phyloP scores from a whole-genome alignment of 1,140 invertebrate species.

The Lerema accius region DNA sequence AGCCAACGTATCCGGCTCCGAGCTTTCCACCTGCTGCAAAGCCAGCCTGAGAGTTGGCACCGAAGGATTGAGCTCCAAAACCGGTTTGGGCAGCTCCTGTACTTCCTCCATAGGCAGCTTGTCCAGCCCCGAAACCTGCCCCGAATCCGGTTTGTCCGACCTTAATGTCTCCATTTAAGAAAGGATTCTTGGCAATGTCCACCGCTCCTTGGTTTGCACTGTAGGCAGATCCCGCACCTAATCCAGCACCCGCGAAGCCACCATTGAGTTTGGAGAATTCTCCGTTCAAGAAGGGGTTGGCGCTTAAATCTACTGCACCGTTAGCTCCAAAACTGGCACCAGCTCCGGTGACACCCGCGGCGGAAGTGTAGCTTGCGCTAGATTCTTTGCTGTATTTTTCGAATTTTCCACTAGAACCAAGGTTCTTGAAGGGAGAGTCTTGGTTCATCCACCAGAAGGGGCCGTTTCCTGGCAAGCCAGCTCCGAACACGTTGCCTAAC shows the following conservation, averaged over 20 bases:
- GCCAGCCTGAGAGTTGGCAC: slow-evolving; percentile 25
- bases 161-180: slow-evolving; percentile 47
- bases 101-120: slow-evolving; percentile 24
- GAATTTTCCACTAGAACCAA: slow-evolving; percentile 46
- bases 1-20: slow-evolving; percentile 54
- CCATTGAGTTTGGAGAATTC: slow-evolving; percentile 56
- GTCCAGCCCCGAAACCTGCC: slow-evolving; percentile 22
- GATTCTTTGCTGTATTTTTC: slow-evolving; percentile 63
- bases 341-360: slow-evolving; percentile 21
- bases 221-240: slow-evolving; percentile 38
- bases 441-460: slow-evolving; percentile 83
- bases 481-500: slow-evolving; percentile 51
- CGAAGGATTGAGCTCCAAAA: slow-evolving; percentile 16
- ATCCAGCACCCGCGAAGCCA: slow-evolving; percentile 39
- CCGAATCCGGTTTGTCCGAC: slow-evolving; percentile 35
- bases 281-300: slow-evolving; percentile 74
- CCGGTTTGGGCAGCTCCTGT: slow-evolving; percentile 3
- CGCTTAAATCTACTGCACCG: slow-evolving; percentile 49
- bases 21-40: slow-evolving; percentile 41
- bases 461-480: slow-evolving; percentile 46
- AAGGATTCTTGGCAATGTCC: slow-evolving; percentile 57
- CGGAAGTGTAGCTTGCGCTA: slow-evolving; percentile 47
- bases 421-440: slow-evolving; percentile 81
- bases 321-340: slow-evolving; percentile 33
- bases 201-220: slow-evolving; percentile 45